Conservation (phyloP, 2,888 invertebrate species). For the Diadegma fenestrale region DNA sequence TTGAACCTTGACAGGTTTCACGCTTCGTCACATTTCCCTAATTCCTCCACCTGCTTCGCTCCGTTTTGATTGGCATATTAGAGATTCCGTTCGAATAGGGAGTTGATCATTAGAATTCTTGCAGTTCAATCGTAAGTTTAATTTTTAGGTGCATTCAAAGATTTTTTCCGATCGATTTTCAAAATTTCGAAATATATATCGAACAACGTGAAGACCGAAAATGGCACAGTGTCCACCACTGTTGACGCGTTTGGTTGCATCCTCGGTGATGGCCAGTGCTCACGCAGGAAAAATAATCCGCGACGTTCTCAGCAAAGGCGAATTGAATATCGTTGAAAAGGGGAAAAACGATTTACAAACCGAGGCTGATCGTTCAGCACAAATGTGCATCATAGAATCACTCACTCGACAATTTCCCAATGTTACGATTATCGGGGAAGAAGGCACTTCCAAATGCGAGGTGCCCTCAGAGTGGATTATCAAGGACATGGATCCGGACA, state of each 20-base stretch:
- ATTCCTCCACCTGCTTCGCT: not conserved
- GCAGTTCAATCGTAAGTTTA: not conserved
- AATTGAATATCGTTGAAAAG: slow-evolving; percentile 97
- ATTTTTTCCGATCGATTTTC: not conserved
- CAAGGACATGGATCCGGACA: slow-evolving; percentile 89
- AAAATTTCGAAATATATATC: not conserved
- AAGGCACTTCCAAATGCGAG: slow-evolving; percentile 90
- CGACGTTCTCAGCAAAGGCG: slow-evolving; percentile 95
- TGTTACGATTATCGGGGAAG: slow-evolving; percentile 95
- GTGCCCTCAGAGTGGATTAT: slow-evolving; percentile 92
- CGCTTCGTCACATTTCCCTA: slow-evolving; percentile 38
- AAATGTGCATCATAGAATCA: slow-evolving; percentile 96
- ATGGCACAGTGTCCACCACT: slow-evolving; percentile 89
- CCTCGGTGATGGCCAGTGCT: slow-evolving; percentile 92
- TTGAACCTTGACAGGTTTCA: slow-evolving; percentile 62
- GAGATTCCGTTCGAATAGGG: not conserved
- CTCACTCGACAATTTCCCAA: slow-evolving; percentile 93
- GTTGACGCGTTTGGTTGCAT: slow-evolving; percentile 90
- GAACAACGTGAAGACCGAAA: slow-evolving; percentile 48
- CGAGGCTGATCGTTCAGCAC: slow-evolving; percentile 98
- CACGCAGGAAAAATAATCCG: slow-evolving; percentile 96
- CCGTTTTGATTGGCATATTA: not conserved
- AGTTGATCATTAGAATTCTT: not conserved
- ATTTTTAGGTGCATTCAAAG: slow-evolving; percentile 7
- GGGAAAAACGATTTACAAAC: slow-evolving; percentile 98